A percentile compares a stretch with the other conserved stretches of the same genome.
These are phyloP conservation scores for Lutraria lutraria DNA, from an alignment of 2,888 invertebrate species.

Conservation along the genomic window DNA sequence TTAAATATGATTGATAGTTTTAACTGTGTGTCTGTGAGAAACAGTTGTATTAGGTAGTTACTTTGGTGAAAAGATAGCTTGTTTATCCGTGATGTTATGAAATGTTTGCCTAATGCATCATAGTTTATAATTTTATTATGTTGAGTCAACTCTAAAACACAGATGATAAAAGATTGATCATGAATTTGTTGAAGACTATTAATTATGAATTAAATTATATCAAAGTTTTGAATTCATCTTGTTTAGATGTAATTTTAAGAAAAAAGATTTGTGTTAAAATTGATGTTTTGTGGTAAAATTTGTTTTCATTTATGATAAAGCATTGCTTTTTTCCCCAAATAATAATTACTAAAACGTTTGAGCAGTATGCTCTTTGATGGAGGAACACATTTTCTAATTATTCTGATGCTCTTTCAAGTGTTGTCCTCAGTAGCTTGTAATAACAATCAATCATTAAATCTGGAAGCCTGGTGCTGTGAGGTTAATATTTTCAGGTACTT, in stretches of 20 bases:
- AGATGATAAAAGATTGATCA: not conserved
- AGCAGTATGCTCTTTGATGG: too few species aligned
- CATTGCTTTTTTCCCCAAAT: too few species aligned
- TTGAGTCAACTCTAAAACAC: not conserved
- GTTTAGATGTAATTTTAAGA: too few species aligned
- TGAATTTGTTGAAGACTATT: not conserved
- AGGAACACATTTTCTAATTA: not conserved
- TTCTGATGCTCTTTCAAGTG: not conserved
- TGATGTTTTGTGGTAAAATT: too few species aligned
- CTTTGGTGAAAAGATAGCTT: not conserved
- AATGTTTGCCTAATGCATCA: not conserved
- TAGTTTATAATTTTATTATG: not conserved
- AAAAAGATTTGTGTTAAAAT: too few species aligned
- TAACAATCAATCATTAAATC: not conserved
- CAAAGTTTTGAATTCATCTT: not conserved
- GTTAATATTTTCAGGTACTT: not conserved
- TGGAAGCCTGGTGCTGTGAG: not conserved
- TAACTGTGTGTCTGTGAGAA: not conserved
- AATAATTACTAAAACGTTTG: too few species aligned
- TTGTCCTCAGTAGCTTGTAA: not conserved
- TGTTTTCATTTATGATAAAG: too few species aligned
- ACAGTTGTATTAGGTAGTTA: not conserved
- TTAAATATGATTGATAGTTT: slow-evolving; percentile 11
- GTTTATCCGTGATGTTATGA: not conserved
- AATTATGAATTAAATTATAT: not conserved